Base-by-base conservation (phyloP, 2,797 vertebrate species). In the Myotis planiceps region DNA sequence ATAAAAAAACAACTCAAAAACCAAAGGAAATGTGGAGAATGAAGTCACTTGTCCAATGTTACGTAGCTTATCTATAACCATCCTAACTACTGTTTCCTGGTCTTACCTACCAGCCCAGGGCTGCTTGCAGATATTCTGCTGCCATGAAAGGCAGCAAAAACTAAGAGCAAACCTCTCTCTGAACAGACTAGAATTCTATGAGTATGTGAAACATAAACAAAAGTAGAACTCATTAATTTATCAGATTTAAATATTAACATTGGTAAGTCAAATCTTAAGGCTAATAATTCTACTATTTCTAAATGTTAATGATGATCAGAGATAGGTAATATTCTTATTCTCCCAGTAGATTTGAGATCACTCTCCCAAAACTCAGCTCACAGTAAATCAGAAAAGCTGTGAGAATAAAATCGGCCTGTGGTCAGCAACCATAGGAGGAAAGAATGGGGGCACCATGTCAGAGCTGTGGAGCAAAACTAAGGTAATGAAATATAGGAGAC, bases 391-490 rank as follows among this genome's bases (percentile, higher is more conserved):
- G 47, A 45, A 69, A 71, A 51, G 32, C 39, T 21, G 27, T 34
- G 15, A 76, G 14, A 7, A 39, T 21, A 71, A 87, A 84, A 55
- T 1, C 3, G 4, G 7, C 55, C 75, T 8, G 23, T 96, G 94
- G 90, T 58, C 80, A 72, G 60, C 69, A 79, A 68, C 19, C 21
- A 34, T 0, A n/a, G 29, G 72, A 96, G 71, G n/a, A n/a, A 37
- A 71, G 34, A 42, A 75, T 90, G 15, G 45, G 51, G 87, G 65
- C 93, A 63, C 76, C 0, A 29, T 72, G 95, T 97, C 75, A 34
- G 0, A 9, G 83, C 88, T 27, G 18, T 88, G 9, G 29, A 1
- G 27, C 96, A 60, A 42, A 95, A 90, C 49, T 89, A 84, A 98
- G 84, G 78, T 47, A 80, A 16, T 65, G 25, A 82, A 78, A 84